Conservation (phyloP, 2,797 vertebrate genomes). For the Melanogrammus aeglefinus region DNA sequence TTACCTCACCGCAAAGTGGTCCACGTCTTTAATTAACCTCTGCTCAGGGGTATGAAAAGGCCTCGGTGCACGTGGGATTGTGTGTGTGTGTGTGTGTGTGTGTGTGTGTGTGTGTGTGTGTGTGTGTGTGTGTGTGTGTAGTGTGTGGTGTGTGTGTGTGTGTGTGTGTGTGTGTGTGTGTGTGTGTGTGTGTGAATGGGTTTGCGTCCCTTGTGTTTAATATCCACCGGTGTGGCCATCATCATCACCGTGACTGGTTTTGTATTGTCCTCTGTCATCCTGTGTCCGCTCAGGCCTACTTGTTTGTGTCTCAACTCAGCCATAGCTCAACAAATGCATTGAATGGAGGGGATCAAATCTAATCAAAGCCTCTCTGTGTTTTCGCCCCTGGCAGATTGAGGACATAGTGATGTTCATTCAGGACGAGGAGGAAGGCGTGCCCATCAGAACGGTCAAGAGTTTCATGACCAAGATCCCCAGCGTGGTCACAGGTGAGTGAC, state of each 20-base stretch:
- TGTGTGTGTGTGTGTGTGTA: background rate
- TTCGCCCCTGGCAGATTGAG: slow-evolving; percentile 82
- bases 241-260: background rate
- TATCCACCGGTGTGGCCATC: background rate
- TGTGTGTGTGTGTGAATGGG: background rate
- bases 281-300: background rate
- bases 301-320: too few species aligned
- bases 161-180: background rate
- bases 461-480: slow-evolving; percentile 99
- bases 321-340: too few species aligned
- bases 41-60: slow-evolving; percentile 15
- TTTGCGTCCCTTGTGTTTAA: background rate
- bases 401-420: slow-evolving; percentile 91
- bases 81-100: slow-evolving; percentile 7
- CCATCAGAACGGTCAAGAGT: slow-evolving; percentile 96
- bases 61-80: background rate
- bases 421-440: slow-evolving; percentile 92
- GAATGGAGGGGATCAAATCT: background rate
- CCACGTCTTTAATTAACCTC: slow-evolving; percentile 26
- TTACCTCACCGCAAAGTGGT: slow-evolving; percentile 36
- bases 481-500: slow-evolving; percentile 87
- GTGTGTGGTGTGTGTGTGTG: background rate
- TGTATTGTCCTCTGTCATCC: background rate
- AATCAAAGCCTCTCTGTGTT: background rate
- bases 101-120: background rate